A percentile compares a stretch with the other conserved stretches of the same genome.
Conservation (phyloP, 2,888 invertebrate species). For the Tanytarsus gracilentus region DNA sequence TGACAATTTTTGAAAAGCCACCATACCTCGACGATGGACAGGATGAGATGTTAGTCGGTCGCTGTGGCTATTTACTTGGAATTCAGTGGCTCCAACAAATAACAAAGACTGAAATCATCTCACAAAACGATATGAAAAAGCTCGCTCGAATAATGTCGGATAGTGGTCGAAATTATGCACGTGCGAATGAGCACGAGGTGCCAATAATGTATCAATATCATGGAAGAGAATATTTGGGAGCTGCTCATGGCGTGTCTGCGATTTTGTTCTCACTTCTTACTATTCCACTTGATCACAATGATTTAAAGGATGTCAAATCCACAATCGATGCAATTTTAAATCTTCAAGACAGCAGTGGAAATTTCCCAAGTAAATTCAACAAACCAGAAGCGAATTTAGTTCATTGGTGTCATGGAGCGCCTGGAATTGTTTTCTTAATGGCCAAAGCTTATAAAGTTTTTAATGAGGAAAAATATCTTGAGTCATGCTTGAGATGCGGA, state of each 20-base stretch:
- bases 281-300: constrained; percentile 51
- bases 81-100: constrained; percentile 56
- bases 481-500: constrained; percentile 57
- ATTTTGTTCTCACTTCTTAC: constrained; percentile 54
- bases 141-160: constrained; percentile 60
- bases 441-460: constrained; percentile 70
- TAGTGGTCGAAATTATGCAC: constrained; percentile 63
- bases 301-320: constrained; percentile 46
- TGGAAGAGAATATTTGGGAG: constrained; percentile 46
- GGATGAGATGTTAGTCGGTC: constrained; percentile 77
- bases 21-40: constrained; percentile 57
- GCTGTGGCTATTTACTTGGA: constrained; percentile 74
- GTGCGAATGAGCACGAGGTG: constrained; percentile 48
- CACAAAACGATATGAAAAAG: constrained; percentile 48
- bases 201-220: constrained; percentile 63
- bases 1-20: constrained; percentile 45
- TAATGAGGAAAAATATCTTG: constrained; percentile 61
- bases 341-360: constrained; percentile 61
- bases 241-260: constrained; percentile 48
- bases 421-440: constrained; percentile 71
- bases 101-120: constrained; percentile 36
- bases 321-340: constrained; percentile 57
- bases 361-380: constrained; percentile 61
- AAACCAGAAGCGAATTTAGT: constrained; percentile 65
- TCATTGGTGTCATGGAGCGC: constrained; percentile 88